Percentiles rank a stretch among this genome's conserved stretches.
phyloP scores from a whole-genome alignment of 2,888 invertebrate species.

The Lochmaea crataegi region DNA sequence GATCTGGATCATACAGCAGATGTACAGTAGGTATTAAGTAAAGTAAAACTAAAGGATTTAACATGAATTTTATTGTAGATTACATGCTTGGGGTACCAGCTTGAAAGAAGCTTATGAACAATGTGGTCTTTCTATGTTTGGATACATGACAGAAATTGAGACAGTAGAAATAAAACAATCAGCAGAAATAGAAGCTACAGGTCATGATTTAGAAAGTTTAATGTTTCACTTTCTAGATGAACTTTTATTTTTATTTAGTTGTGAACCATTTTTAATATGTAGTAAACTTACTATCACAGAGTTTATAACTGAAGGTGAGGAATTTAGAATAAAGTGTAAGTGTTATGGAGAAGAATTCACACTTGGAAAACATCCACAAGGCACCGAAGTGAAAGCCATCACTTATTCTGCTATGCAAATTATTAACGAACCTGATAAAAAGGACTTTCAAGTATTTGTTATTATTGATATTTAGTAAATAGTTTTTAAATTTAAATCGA shows the following conservation, averaged over 20 bases:
- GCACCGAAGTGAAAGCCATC: slow-evolving; percentile 98
- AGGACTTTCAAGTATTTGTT: slow-evolving; percentile 90
- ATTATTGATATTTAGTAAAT: slow-evolving; percentile 90
- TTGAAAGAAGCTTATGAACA: slow-evolving; percentile 94
- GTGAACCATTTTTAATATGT: slow-evolving; percentile 89
- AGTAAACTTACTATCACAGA: slow-evolving; percentile 88
- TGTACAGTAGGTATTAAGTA: slow-evolving; percentile 85
- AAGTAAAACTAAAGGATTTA: slow-evolving; percentile 60
- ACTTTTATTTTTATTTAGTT: slow-evolving; percentile 90
- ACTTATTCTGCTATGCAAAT: slow-evolving; percentile 99
- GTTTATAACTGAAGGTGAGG: slow-evolving; percentile 78
- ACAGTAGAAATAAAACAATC: slow-evolving; percentile 84
- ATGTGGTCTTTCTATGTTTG: slow-evolving; percentile 96
- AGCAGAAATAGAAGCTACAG: slow-evolving; percentile 87
- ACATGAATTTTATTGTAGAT: slow-evolving; percentile 66
- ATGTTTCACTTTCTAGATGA: slow-evolving; percentile 96
- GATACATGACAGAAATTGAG: slow-evolving; percentile 94
- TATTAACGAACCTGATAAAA: slow-evolving; percentile 76
- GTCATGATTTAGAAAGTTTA: slow-evolving; percentile 88
- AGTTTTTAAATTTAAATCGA: background rate
- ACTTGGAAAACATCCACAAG: slow-evolving; percentile 94
- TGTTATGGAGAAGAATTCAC: slow-evolving; percentile 95
- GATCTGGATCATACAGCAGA: slow-evolving; percentile 98
- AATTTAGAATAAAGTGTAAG: slow-evolving; percentile 82
- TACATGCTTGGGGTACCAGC: slow-evolving; percentile 92